Percentiles rank a stretch among this genome's conserved stretches.
Conservation (phyloP, 1,140 invertebrate genomes). For the Neodiprion fabricii region DNA sequence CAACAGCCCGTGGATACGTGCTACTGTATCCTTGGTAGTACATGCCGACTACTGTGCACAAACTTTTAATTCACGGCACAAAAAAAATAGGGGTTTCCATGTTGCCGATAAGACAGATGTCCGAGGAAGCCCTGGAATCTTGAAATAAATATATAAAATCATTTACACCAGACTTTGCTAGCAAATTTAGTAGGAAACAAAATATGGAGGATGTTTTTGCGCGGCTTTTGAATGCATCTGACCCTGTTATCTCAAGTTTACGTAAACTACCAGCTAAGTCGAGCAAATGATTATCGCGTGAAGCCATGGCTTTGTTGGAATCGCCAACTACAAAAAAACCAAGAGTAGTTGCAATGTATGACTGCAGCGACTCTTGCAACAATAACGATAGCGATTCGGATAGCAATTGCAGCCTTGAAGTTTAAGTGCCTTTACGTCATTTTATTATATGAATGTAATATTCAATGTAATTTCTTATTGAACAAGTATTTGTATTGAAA, state of each 20-base stretch:
- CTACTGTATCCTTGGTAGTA: slow-evolving; percentile 34
- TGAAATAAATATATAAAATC: slow-evolving; percentile 27
- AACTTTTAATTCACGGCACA: slow-evolving; percentile 38
- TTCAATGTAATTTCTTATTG: background rate
- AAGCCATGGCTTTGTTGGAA: slow-evolving; percentile 1
- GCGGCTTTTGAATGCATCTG: slow-evolving; percentile 23
- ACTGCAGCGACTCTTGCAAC: background rate
- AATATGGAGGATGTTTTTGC: slow-evolving; percentile 29
- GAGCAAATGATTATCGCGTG: background rate
- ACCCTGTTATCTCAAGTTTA: slow-evolving; percentile 27
- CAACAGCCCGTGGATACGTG: too few species aligned
- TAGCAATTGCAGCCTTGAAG: background rate
- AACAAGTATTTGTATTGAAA: background rate
- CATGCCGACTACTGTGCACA: slow-evolving; percentile 36
- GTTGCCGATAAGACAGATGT: slow-evolving; percentile 28
- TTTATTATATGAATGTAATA: background rate
- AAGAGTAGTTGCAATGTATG: background rate
- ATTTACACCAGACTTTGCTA: slow-evolving; percentile 24
- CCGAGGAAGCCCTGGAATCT: slow-evolving; percentile 32
- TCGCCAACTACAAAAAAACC: background rate
- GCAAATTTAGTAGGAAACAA: slow-evolving; percentile 20
- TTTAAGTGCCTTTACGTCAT: background rate
- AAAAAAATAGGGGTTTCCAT: too few species aligned
- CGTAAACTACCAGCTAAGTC: slow-evolving; percentile 12
- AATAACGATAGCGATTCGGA: background rate